Evolutionary conservation across 1,140 invertebrate species (phyloP), one percentile per base, ranked within the genome.

Genomic region (Proctacanthus coquilletti): DNA sequence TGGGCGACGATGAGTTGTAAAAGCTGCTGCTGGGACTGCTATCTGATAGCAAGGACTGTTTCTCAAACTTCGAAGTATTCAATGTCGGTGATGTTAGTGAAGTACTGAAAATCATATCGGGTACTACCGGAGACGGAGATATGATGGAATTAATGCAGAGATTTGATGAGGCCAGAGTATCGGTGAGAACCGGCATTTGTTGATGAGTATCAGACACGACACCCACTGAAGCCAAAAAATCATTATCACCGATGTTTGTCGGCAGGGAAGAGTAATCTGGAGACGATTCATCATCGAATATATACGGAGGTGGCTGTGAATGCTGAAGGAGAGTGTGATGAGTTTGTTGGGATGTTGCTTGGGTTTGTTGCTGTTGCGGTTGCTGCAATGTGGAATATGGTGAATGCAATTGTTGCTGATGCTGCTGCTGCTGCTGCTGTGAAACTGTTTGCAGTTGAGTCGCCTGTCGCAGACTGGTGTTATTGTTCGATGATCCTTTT

Each of bases 131-230:
- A 13, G 55, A 58, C 13, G 55, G 55, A 18, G 55, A 58, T 15
- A 54, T 58, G 23, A 58, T 58, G 27, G 55, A 56, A 39, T 56
- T 58, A 18, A 58, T 52, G 48, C 20, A 51, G 51, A 38, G 52
- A 54, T 10, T 17, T 14, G 51, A 49, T 34, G 51, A 53, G 2
- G 49, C 49, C 15, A 52, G 55, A 15, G 52, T 21, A 5, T 21
- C 21, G 17, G 39, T 25, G 17, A n/a, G 39, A 37, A 5, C 21
- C n/a, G 4, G 21, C 11, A 4, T 21, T 36, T 21, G 34, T 18
- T 36, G 34, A 3, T 23, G 13, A 18, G n/a, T 3, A 13, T 34
- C 11, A 3, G 17, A 15, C 4, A 34, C 11, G 14, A 18, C 5
- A 13, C 18, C 18, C 14, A 13, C 32, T 15, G 32, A 34, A 11